Evolutionary conservation across 2,888 invertebrate species (phyloP).

Genomic region (Drosophila algonquin): DNA sequence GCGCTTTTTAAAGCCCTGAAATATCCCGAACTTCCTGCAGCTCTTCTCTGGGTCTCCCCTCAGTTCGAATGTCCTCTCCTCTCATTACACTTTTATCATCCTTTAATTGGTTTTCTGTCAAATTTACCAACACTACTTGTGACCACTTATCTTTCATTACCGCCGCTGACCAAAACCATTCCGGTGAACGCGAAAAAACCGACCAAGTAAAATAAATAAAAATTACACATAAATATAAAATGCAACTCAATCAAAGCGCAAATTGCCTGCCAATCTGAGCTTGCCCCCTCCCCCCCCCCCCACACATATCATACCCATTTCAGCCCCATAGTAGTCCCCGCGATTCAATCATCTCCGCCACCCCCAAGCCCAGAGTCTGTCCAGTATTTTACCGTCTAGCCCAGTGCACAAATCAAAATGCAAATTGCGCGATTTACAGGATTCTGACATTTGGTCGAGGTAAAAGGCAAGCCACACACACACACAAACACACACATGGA

Average conservation of each 20-base stretch:
- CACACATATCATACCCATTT: background rate
- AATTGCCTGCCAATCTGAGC: conserved; percentile 57
- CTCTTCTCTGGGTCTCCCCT: background rate
- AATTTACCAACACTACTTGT: conserved; percentile 19
- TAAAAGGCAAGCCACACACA: conserved; percentile 30
- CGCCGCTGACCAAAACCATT: conserved; percentile 30
- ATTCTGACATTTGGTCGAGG: conserved; percentile 35
- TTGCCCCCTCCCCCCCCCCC: background rate
- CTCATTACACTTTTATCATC: background rate
- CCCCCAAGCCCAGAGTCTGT: background rate
- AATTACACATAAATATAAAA: conserved; percentile 25
- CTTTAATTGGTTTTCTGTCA: conserved; percentile 12
- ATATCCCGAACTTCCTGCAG: background rate
- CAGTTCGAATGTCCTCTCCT: background rate
- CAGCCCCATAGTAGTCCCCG: background rate
- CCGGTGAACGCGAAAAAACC: conserved; percentile 15
- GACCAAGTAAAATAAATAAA: conserved; percentile 18
- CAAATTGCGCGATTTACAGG: conserved; percentile 69
- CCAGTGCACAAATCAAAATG: conserved; percentile 73
- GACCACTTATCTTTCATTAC: conserved; percentile 39
- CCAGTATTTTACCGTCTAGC: conserved; percentile 57
- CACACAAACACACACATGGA: conserved; percentile 11
- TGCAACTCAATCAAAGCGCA: conserved; percentile 60
- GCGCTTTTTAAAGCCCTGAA: background rate
- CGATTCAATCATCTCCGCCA: background rate